Percentiles rank a stretch among this genome's conserved stretches.
These are phyloP conservation scores for Eolophus roseicapilla DNA, from an alignment of 2,113 vertebrate species.

Conservation along the genomic window DNA sequence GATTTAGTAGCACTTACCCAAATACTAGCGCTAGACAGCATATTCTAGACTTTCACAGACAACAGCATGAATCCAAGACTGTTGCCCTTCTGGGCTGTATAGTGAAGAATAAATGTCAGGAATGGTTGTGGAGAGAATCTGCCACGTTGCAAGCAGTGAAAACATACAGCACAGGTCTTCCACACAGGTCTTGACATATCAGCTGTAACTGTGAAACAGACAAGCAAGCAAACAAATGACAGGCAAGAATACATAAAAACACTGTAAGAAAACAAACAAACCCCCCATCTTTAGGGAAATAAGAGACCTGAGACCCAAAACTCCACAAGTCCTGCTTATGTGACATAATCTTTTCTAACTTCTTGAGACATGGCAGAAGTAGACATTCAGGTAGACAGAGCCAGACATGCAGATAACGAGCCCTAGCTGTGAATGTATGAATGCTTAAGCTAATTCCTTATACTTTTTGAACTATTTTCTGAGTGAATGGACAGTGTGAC, in stretches of 20 bases:
- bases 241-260: not conserved
- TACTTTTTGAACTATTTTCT: not conserved
- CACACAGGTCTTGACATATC: not conserved
- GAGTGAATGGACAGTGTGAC: not conserved
- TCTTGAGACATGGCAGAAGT: not conserved
- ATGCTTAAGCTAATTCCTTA: not conserved
- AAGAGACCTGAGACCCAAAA: not conserved
- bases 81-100: not conserved
- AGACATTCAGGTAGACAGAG: not conserved
- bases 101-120: not conserved
- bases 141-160: not conserved
- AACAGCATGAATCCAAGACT: not conserved
- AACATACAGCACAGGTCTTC: fast-evolving
- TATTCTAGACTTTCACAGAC: not conserved
- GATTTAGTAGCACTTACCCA: not conserved
- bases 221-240: not conserved
- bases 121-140: not conserved
- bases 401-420: not conserved
- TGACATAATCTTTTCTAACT: not conserved
- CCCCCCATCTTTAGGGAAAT: not conserved
- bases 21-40: not conserved
- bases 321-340: not conserved
- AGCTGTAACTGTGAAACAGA: not conserved
- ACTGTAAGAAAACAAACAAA: not conserved
- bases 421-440: not conserved